Base-by-base conservation (phyloP, 2,113 vertebrate species). In the Lota lota region DNA sequence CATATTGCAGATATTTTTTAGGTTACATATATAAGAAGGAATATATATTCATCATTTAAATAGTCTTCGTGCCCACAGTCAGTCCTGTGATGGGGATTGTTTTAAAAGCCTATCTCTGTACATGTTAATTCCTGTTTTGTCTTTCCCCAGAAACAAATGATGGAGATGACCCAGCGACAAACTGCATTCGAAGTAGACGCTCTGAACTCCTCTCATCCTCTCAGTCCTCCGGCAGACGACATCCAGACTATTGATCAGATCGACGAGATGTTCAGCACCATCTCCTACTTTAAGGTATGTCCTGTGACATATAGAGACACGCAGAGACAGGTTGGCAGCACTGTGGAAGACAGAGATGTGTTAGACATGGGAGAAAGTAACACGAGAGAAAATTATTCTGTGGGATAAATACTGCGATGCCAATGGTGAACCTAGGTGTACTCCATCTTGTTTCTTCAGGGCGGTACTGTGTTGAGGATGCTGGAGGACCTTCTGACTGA, bases 401-500 rank as follows among this genome's bases (percentile, higher is more conserved):
- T n/a, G n/a, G n/a, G n/a, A 33, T 7, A 33, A 33, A 33, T 7
- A 7, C 6, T 47, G 40, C 40, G 28, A 47, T 8, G 12, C 40
- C 10, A 11, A 47, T 2, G 40, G 40, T 14, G 40, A 14, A 40
- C 36, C 36, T 10, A 47, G 1, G 40, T 1, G 12, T 8, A 4
- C 68, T 51, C 72, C 20, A 21, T 73, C 18, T 73, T 75, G 21
- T 2, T 28, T 47, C 57, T 53, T 6, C n/a, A 89, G 92, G 92
- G 92, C 0, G 88, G 89, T 0, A 40, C 79, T 14, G 72, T 93
- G 69, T 76, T 93, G 70, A 90, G 85, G 59, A 93, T 93, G 92
- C 77, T 93, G 69, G 80, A 73, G 1, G 19, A 71, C 51, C 1
- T 58, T 0, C 67, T 93, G 62, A 50, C 1, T 1, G 66, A 90